A percentile compares a stretch with the other conserved stretches of the same genome.
Evolutionary conservation across 2,888 invertebrate species (phyloP).

Genomic region (Lamellibrachia columna): DNA sequence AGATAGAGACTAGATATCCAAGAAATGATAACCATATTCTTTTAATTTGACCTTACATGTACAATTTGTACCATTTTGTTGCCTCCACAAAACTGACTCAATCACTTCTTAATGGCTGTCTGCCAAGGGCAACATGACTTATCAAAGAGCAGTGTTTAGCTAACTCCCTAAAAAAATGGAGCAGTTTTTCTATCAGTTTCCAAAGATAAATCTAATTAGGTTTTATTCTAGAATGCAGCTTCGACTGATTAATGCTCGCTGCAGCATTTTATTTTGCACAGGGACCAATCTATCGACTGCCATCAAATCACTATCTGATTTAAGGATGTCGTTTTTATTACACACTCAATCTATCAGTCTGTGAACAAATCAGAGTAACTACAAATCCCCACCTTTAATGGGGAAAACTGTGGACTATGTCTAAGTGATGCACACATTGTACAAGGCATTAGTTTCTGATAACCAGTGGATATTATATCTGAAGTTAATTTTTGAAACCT

Average conservation of each 20-base stretch:
- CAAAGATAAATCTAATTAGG: neutral
- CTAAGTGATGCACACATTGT: neutral
- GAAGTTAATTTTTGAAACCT: neutral
- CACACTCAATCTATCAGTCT: neutral
- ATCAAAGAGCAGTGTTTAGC: neutral
- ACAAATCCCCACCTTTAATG: neutral
- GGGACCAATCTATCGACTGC: neutral
- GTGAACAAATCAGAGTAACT: neutral
- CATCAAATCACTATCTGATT: constrained; percentile 4
- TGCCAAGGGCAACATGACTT: neutral
- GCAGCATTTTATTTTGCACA: neutral
- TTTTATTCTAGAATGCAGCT: neutral
- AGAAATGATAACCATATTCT: too few species aligned
- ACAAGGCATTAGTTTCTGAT: neutral
- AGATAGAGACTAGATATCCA: too few species aligned
- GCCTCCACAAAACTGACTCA: neutral
- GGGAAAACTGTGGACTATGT: neutral
- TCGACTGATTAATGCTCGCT: neutral
- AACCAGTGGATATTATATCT: neutral
- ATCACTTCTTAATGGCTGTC: neutral
- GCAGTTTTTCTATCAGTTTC: neutral
- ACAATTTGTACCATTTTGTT: neutral
- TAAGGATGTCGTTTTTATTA: constrained; percentile 10
- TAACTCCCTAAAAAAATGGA: neutral
- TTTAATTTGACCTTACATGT: too few species aligned